phyloP scores from a whole-genome alignment of 2,888 invertebrate species.

The Bedellia somnulentella region DNA sequence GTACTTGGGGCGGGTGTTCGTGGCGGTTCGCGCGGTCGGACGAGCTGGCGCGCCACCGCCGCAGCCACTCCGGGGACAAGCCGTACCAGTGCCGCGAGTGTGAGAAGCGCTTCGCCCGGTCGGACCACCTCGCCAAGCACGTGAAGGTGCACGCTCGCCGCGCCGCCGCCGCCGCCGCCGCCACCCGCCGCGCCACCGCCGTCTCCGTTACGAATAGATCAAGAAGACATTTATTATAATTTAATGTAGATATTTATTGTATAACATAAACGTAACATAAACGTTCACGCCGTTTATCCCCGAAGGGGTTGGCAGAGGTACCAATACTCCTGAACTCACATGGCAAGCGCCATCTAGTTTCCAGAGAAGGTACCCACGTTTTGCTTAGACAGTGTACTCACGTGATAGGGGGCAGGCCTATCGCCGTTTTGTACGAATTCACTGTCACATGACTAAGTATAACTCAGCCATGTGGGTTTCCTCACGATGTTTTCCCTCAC shows the following conservation, averaged over 20 bases:
- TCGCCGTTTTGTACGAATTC: too few relatives aligned
- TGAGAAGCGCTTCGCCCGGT: slow-evolving; percentile 86
- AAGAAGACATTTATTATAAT: background rate
- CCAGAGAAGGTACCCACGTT: too few relatives aligned
- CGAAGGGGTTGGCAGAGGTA: too few relatives aligned
- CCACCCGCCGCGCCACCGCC: slow-evolving; percentile 12
- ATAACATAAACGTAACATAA: too few relatives aligned
- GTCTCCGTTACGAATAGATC: slow-evolving; percentile 1
- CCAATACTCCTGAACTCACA: too few relatives aligned
- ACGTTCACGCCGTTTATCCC: too few relatives aligned
- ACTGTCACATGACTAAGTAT: too few relatives aligned
- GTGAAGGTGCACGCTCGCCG: slow-evolving; percentile 77
- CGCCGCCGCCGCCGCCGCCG: slow-evolving; percentile 35
- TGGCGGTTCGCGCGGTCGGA: slow-evolving; percentile 96
- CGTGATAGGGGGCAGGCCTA: too few relatives aligned
- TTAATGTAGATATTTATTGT: background rate
- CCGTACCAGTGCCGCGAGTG: slow-evolving; percentile 90
- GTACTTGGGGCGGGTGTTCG: slow-evolving; percentile 78
- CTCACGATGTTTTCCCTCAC: too few relatives aligned
- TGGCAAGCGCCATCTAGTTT: too few relatives aligned
- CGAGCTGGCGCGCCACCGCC: slow-evolving; percentile 87
- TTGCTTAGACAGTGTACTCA: too few relatives aligned
- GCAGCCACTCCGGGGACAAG: slow-evolving; percentile 94
- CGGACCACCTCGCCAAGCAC: slow-evolving; percentile 93
- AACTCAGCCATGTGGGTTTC: too few relatives aligned